Base-by-base conservation (phyloP, 2,888 invertebrate species). In the Lasioglossum lativentre region DNA sequence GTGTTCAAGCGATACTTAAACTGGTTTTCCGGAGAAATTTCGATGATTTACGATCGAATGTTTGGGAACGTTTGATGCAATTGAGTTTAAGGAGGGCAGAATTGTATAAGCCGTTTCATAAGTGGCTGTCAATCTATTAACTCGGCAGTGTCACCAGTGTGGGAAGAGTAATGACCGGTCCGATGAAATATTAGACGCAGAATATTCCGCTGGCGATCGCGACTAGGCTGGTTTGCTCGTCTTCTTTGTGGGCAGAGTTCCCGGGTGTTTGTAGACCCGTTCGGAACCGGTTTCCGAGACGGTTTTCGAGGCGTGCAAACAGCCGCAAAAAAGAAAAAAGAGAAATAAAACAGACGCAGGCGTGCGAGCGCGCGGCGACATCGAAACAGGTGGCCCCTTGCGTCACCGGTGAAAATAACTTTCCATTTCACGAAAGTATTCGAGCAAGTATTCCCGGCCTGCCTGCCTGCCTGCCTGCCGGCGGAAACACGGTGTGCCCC, bases 361-460 rank as follows among this genome's bases (percentile, higher is more conserved):
- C 4, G 27, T 12, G 45, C 45, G 45, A 45, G 16, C 59, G 27
- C 68, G 5, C 66, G 30, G 63, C 52, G n/a, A 45, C 68, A 71
- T 59, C 83, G 87, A 68, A 83, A 89, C 90, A 87, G 89, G 89
- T 89, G 85, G 80, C 77, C 86, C 68, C 68, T 82, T 80, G 89
- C 87, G 81, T 89, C 84, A 88, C 71, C 75, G 42, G 47, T 66
- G 89, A 80, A 89, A 89, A 89, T 89, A 89, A 88, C 85, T 80
- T 82, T 89, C 85, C 83, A 78, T 89, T 88, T 88, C 83, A 73
- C 80, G 79, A 68, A 47, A 75, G 77, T 56, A 70, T 68, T 63
- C n/a, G 73, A 23, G n/a, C 52, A 42, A 5, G 59, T 42, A 63
- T 75, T 30, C 68, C 73, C 52, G 52, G 23, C 23, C 10, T 23